These are phyloP conservation scores for Anarrhichthys ocellatus DNA, from an alignment of 2,113 vertebrate species.

Conservation along the genomic window DNA sequence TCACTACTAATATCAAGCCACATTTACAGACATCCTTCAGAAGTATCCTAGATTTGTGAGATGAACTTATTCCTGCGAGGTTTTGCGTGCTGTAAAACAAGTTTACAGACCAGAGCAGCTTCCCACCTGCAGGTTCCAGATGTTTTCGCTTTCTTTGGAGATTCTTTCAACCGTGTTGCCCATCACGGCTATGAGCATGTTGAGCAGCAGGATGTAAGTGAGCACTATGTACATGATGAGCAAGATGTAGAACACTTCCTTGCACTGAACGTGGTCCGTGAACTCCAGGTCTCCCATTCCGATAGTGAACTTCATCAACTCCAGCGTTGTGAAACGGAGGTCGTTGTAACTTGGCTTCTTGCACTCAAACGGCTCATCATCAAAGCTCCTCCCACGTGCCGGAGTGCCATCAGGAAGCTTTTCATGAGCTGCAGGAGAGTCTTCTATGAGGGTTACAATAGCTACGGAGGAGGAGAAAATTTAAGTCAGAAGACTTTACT, in stretches of 20 bases:
- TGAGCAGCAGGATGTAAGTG: conserved; percentile 94
- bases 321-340: conserved; percentile 87
- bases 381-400: not conserved
- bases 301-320: conserved; percentile 95
- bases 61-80: not conserved
- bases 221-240: conserved; percentile 90
- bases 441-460: conserved; percentile 87
- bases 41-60: not conserved
- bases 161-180: conserved; percentile 89
- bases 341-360: conserved; percentile 82
- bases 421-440: not conserved
- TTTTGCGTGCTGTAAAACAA: not conserved
- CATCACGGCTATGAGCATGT: conserved; percentile 95
- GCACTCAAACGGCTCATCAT: not conserved
- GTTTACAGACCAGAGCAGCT: not conserved
- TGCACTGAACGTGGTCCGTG: conserved; percentile 88
- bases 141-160: conserved; percentile 88
- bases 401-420: not conserved
- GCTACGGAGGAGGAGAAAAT: conserved; percentile 69
- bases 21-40: not conserved
- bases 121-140: conserved; percentile 94
- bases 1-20: not conserved
- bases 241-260: conserved; percentile 90
- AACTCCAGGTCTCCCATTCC: conserved; percentile 96
- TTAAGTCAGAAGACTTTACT: not conserved